Percentiles rank a stretch among this genome's conserved stretches.
Conservation (phyloP, 2,113 vertebrate genomes). For the Seriola aureovittata region DNA sequence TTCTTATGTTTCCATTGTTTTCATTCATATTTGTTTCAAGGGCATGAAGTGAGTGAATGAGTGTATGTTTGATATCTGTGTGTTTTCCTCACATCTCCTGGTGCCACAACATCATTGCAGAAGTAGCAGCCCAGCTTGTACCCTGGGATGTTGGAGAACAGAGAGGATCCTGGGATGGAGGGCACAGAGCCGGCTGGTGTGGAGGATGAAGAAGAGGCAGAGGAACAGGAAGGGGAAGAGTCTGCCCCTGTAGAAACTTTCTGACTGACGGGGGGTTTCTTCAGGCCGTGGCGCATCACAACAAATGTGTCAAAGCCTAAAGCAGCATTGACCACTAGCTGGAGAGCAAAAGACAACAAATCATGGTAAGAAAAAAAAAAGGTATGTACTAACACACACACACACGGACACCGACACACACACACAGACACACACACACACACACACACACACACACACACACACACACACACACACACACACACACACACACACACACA, state of each 20-base stretch:
- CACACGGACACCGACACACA: not conserved
- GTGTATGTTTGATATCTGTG: not conserved
- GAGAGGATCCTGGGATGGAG: constrained; percentile 86
- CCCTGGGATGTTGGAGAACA: constrained; percentile 98
- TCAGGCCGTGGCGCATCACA: constrained; percentile 97
- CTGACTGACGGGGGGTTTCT: constrained; percentile 83
- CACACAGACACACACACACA: not conserved
- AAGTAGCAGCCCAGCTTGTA: constrained; percentile 98
- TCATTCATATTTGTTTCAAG: not conserved
- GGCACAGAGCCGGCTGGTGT: constrained; percentile 67
- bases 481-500: not conserved
- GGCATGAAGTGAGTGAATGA: not conserved
- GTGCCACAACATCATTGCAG: constrained; percentile 98
- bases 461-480: not conserved
- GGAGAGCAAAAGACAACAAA: constrained; percentile 31
- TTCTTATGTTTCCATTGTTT: not conserved
- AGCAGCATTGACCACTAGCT: constrained; percentile 97
- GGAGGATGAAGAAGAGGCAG: constrained; percentile 79
- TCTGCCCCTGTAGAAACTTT: constrained; percentile 38
- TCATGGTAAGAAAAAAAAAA: not conserved
- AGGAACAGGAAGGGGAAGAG: constrained; percentile 78
- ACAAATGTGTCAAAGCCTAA: constrained; percentile 98
- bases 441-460: not conserved
- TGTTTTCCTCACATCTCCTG: constrained; percentile 92
- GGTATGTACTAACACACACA: not conserved